phyloP scores from a whole-genome alignment of 2,888 invertebrate species.

The Antheraea yamamai region DNA sequence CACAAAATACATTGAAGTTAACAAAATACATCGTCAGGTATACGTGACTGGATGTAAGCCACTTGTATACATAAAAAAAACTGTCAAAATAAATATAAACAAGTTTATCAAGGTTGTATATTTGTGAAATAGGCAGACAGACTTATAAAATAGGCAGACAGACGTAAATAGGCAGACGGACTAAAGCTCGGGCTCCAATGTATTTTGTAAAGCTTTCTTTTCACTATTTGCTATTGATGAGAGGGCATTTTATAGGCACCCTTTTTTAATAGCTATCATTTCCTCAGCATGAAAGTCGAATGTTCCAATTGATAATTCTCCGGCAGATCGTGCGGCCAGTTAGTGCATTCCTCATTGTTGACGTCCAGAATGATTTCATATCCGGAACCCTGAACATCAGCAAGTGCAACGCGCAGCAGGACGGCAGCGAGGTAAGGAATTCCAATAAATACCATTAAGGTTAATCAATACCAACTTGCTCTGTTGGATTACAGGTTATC shows the following conservation, averaged over 20 bases:
- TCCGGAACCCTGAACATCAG: conserved; percentile 96
- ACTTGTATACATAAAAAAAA: neutral
- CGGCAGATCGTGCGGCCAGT: conserved; percentile 91
- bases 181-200: too few relatives aligned
- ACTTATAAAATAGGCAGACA: too few relatives aligned
- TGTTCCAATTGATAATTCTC: neutral
- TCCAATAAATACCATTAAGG: conserved; percentile 7
- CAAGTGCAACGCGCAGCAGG: conserved; percentile 95
- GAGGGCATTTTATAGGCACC: too few relatives aligned
- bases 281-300: neutral
- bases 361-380: conserved; percentile 99
- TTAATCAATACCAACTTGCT: neutral
- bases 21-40: neutral
- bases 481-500: neutral
- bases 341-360: conserved; percentile 95
- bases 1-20: neutral
- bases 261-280: neutral
- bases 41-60: neutral
- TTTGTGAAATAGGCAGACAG: neutral
- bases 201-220: too few relatives aligned
- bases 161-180: too few relatives aligned
- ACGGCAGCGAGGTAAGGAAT: conserved; percentile 88
- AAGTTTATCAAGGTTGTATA: neutral
- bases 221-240: too few relatives aligned
- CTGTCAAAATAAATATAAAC: too few relatives aligned